phyloP scores from a whole-genome alignment of 30 jellyfish, hydroid and myxozoan genomes.

The Cassiopea xamachana region DNA sequence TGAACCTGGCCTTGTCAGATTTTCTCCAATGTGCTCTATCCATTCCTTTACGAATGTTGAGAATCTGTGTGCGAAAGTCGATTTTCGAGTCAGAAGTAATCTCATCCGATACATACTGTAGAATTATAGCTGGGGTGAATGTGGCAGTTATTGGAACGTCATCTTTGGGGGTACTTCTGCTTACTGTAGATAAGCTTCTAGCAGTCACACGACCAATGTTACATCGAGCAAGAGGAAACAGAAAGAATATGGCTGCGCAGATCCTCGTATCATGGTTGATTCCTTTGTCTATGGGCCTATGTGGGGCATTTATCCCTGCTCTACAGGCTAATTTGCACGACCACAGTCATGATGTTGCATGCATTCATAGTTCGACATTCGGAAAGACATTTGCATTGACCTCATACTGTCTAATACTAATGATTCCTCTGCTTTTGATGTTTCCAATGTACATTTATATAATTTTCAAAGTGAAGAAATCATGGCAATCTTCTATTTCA shows the following conservation, averaged over 20 bases:
- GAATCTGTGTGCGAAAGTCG: constrained; percentile 8
- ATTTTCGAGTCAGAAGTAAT: constrained; percentile 3
- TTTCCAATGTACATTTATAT: constrained; percentile 36
- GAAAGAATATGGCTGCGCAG: neutral
- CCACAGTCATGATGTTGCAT: constrained; percentile 25
- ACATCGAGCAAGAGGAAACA: constrained; percentile 1
- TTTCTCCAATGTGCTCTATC: constrained; percentile 8
- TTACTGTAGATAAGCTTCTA: constrained; percentile 43
- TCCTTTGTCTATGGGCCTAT: constrained; percentile 28
- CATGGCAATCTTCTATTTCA: constrained; percentile 22
- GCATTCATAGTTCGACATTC: constrained; percentile 34
- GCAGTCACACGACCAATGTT: constrained; percentile 43
- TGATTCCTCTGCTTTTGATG: constrained; percentile 20
- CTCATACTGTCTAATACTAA: constrained; percentile 4
- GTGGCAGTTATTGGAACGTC: constrained; percentile 35
- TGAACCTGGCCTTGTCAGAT: constrained; percentile 62
- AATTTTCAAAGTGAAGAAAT: constrained; percentile 22
- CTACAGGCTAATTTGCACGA: constrained; percentile 8
- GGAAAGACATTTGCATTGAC: constrained; percentile 1
- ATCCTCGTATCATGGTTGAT: constrained; percentile 33
- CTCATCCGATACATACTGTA: constrained; percentile 33
- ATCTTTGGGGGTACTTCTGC: constrained; percentile 17
- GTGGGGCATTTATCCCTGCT: neutral
- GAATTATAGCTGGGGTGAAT: constrained; percentile 19
- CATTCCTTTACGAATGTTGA: constrained; percentile 25